Evolutionary conservation across 2,797 vertebrate species (phyloP).

Genomic region (Epinephelus coioides): DNA sequence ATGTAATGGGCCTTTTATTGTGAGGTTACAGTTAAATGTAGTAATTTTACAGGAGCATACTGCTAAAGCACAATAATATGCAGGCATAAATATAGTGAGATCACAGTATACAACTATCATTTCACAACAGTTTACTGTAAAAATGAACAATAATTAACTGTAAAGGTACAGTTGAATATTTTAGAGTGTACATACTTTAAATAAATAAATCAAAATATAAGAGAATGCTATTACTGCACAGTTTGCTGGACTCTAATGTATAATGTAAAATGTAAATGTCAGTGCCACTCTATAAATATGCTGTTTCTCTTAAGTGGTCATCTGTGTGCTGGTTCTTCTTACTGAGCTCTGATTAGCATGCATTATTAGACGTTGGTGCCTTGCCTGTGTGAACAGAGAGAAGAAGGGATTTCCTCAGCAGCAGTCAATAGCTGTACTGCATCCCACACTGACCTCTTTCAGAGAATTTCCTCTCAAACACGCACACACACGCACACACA

Average conservation of each 20-base stretch:
- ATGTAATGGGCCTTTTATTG: too few species aligned
- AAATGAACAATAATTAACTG: too few species aligned
- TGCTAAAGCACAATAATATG: too few species aligned
- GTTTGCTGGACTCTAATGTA: background rate
- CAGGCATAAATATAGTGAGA: too few species aligned
- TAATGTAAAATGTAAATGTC: background rate
- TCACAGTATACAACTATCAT: too few species aligned
- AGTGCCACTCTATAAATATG: background rate
- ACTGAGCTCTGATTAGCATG: slow-evolving; percentile 76
- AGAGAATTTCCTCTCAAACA: slow-evolving; percentile 42
- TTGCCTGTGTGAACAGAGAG: slow-evolving; percentile 67
- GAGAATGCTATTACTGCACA: background rate
- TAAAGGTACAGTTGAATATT: too few species aligned
- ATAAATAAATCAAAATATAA: slow-evolving; percentile 3
- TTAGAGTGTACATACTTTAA: too few species aligned
- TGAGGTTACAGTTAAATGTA: too few species aligned
- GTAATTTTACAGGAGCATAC: too few species aligned
- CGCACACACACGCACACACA: too few species aligned
- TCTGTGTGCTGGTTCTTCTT: slow-evolving; percentile 13
- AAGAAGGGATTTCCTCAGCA: slow-evolving; percentile 82
- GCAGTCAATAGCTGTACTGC: slow-evolving; percentile 71
- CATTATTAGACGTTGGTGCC: slow-evolving; percentile 60
- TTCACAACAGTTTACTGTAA: too few species aligned
- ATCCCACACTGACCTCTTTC: slow-evolving; percentile 64
- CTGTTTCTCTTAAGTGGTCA: background rate